Conservation (phyloP, 2,797 vertebrate genomes). For the Sebastes vulpes region DNA sequence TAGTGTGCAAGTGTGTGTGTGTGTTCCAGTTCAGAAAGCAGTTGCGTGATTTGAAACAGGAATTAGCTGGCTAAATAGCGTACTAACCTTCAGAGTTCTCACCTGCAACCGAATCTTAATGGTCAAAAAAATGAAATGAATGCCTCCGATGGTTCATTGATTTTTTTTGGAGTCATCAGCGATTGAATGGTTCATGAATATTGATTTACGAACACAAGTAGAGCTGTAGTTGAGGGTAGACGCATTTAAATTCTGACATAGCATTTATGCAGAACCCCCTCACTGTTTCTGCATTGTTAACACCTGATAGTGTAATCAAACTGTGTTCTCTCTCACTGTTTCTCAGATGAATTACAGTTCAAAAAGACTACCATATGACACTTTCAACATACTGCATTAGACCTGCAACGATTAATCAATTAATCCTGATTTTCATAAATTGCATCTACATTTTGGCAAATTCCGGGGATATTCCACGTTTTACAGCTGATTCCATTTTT, state of each 20-base stretch:
- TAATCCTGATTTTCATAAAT: no score
- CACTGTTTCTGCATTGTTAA: background rate
- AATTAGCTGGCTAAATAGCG: conserved; percentile 35
- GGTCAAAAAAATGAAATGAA: conserved; percentile 36
- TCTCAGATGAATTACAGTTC: background rate
- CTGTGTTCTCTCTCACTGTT: background rate
- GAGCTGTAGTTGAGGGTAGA: background rate
- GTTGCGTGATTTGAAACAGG: conserved; percentile 39
- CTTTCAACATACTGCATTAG: no score
- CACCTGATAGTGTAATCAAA: background rate
- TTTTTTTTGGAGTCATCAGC: background rate
- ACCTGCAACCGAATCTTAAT: conserved; percentile 33
- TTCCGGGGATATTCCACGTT: no score
- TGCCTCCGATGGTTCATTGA: background rate
- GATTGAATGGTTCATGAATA: conserved; percentile 7
- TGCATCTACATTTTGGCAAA: no score
- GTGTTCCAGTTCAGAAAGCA: conserved; percentile 1
- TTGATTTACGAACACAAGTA: background rate
- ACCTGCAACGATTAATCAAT: no score
- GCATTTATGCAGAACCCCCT: background rate
- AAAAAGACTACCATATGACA: background rate
- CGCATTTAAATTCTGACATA: background rate
- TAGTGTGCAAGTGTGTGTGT: conserved; percentile 1
- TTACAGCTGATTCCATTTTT: no score
- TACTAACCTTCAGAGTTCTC: conserved; percentile 32